A percentile compares a stretch with the other conserved stretches of the same genome.
These are phyloP conservation scores for Suillia variegata DNA, from an alignment of 2,888 invertebrate genomes.

Conservation along the genomic window DNA sequence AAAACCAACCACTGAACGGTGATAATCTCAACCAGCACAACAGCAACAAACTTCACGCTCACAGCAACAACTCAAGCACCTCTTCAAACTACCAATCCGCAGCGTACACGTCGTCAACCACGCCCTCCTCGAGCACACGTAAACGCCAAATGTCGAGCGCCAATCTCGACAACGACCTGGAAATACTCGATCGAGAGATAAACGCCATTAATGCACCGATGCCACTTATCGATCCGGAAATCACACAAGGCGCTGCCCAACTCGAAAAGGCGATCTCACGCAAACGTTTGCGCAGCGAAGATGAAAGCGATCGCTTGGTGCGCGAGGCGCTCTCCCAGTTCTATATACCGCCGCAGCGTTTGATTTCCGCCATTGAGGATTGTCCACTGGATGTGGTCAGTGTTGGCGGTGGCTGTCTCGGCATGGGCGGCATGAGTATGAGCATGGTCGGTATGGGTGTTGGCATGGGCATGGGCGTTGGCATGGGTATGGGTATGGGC, in stretches of 20 bases:
- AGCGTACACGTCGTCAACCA: slow-evolving; percentile 6
- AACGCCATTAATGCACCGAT: slow-evolving; percentile 62
- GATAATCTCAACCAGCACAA: slow-evolving; percentile 27
- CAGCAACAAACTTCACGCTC: slow-evolving; percentile 30
- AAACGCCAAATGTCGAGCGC: slow-evolving; percentile 53
- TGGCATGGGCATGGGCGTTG: slow-evolving; percentile 12
- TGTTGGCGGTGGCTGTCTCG: slow-evolving; percentile 8
- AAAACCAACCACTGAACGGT: slow-evolving; percentile 39
- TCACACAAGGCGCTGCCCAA: slow-evolving; percentile 61
- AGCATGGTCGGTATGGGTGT: slow-evolving; percentile 27
- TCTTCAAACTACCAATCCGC: slow-evolving; percentile 9
- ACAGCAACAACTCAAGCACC: slow-evolving; percentile 19
- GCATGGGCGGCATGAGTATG: slow-evolving; percentile 15
- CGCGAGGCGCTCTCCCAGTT: slow-evolving; percentile 75
- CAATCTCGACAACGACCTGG: slow-evolving; percentile 61
- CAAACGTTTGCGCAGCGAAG: slow-evolving; percentile 64
- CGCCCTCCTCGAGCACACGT: slow-evolving; percentile 28
- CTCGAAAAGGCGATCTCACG: slow-evolving; percentile 58
- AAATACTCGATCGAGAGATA: slow-evolving; percentile 61
- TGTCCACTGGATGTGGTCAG: slow-evolving; percentile 58
- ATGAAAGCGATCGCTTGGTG: slow-evolving; percentile 70
- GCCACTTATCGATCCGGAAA: slow-evolving; percentile 61
- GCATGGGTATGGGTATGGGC: slow-evolving; percentile 3
- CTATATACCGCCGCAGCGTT: slow-evolving; percentile 72
- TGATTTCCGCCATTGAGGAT: slow-evolving; percentile 72